Conservation (phyloP, 2,888 invertebrate genomes). For the Opisthograptis luteolata region DNA sequence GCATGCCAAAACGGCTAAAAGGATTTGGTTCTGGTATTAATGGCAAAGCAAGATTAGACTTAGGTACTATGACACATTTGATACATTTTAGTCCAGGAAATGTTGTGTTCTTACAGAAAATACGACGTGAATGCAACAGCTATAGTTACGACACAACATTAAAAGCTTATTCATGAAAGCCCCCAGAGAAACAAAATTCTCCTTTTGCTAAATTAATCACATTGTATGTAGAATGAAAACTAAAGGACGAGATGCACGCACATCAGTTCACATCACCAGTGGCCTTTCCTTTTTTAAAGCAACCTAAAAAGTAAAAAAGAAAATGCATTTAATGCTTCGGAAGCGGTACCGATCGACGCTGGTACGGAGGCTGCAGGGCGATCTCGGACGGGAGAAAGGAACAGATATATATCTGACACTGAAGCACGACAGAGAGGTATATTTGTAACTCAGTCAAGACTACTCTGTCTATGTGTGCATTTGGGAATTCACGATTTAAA, state of each 20-base stretch:
- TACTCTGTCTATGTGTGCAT: slow-evolving; percentile 41
- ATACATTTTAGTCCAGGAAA: no score
- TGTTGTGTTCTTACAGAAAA: no score
- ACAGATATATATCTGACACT: slow-evolving; percentile 42
- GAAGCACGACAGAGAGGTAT: slow-evolving; percentile 52
- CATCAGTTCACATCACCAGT: slow-evolving; percentile 24
- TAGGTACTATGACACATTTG: no score
- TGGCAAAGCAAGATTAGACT: no score
- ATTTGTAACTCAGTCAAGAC: slow-evolving; percentile 44
- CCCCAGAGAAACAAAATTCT: neutral
- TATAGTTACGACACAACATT: no score
- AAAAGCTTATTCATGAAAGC: neutral
- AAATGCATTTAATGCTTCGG: slow-evolving; percentile 53
- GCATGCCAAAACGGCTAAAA: no score
- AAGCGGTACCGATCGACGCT: slow-evolving; percentile 56
- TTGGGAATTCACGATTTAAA: slow-evolving; percentile 50
- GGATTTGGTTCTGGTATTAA: no score
- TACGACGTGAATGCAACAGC: no score
- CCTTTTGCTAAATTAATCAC: neutral
- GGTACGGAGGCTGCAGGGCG: slow-evolving; percentile 57
- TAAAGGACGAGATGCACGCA: slow-evolving; percentile 9
- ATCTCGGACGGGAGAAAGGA: slow-evolving; percentile 52
- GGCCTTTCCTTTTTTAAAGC: slow-evolving; percentile 43
- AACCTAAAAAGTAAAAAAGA: slow-evolving; percentile 50
- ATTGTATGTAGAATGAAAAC: neutral